Conservation (phyloP, 2,797 vertebrate species). For the Neomorphus geoffroyi region DNA sequence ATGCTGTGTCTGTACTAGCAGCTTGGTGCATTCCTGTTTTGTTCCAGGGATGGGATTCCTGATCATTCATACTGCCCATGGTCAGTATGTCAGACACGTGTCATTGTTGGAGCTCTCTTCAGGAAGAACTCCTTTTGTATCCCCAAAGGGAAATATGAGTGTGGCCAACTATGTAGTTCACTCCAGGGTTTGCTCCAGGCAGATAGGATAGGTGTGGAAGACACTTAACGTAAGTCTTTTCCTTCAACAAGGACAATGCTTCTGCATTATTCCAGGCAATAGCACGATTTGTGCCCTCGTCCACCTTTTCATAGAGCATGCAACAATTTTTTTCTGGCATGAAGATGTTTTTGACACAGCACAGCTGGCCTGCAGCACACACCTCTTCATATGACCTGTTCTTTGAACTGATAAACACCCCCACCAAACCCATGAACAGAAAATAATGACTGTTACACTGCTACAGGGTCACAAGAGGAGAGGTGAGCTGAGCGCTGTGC, state of each 20-base stretch:
- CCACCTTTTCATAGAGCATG: not conserved
- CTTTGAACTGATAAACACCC: not conserved
- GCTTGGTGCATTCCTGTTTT: not conserved
- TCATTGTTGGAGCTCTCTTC: not conserved
- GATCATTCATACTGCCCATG: not conserved
- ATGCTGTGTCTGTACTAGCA: not conserved
- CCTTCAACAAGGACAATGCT: not conserved
- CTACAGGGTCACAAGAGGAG: not conserved
- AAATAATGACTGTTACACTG: not conserved
- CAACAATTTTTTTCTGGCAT: not conserved
- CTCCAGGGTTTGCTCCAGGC: not conserved
- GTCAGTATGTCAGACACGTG: accelerated
- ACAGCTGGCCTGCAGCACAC: not conserved
- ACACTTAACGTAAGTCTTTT: not conserved
- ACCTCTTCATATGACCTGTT: not conserved
- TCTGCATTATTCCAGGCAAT: not conserved
- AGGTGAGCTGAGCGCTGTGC: not conserved
- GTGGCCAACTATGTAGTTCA: not conserved
- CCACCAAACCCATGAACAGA: not conserved
- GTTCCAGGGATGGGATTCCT: not conserved
- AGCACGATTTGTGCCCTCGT: not conserved
- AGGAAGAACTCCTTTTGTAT: not conserved
- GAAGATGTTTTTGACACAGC: not conserved
- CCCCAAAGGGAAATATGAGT: not conserved
- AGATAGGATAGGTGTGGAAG: not conserved